A percentile compares a stretch with the other conserved stretches of the same genome.
Conservation (phyloP, 1,140 invertebrate genomes). For the Drosophila santomea region DNA sequence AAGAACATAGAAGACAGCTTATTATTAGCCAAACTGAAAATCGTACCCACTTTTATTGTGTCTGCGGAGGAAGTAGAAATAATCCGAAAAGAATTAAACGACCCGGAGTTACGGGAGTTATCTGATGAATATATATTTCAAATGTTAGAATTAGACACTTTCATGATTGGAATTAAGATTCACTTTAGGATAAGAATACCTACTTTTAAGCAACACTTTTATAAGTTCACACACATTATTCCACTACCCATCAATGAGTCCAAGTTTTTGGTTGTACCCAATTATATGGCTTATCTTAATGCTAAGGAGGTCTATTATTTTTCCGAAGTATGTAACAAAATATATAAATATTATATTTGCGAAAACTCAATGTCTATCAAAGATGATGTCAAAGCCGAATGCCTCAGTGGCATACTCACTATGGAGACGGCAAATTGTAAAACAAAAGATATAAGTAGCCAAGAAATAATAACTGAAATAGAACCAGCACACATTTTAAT, state of each 20-base stretch:
- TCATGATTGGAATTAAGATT: neutral
- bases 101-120: neutral
- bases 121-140: neutral
- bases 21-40: too few relatives aligned
- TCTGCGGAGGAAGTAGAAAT: neutral
- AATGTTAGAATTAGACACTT: neutral
- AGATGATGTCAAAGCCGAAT: neutral
- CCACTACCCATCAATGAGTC: neutral
- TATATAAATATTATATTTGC: neutral
- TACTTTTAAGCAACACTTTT: neutral
- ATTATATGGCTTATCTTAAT: conserved; percentile 1
- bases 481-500: conserved; percentile 2
- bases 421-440: neutral
- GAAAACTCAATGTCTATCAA: neutral
- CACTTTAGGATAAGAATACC: neutral
- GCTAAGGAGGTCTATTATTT: neutral
- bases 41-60: too few relatives aligned
- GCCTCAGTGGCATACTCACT: neutral
- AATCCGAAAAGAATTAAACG: neutral
- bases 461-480: too few relatives aligned
- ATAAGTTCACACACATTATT: neutral
- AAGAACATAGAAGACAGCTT: too few relatives aligned
- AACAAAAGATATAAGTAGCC: neutral
- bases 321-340: neutral
- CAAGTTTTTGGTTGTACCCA: neutral